Conservation (phyloP, 2,888 invertebrate genomes). For the Venusia cambrica region DNA sequence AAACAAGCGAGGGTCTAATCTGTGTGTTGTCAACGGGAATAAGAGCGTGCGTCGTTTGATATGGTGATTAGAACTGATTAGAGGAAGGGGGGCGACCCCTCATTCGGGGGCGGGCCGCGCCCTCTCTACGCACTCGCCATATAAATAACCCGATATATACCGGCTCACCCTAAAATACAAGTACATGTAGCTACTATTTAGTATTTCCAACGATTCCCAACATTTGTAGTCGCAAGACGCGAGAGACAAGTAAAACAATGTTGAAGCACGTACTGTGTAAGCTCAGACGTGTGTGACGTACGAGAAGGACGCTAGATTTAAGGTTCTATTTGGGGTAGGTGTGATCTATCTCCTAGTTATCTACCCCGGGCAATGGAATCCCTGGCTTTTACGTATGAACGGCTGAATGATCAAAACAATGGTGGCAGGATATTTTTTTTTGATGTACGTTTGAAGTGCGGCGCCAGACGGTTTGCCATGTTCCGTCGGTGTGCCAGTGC, state of each 20-base stretch:
- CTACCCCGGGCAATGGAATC: no score
- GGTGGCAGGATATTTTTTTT: no score
- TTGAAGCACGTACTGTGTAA: constrained; percentile 30
- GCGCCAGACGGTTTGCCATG: no score
- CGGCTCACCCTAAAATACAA: constrained; percentile 49
- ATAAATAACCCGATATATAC: constrained; percentile 78
- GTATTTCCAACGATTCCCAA: constrained; percentile 38
- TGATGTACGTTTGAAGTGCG: no score
- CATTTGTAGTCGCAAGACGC: constrained; percentile 18
- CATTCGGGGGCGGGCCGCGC: constrained; percentile 43
- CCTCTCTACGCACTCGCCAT: constrained; percentile 72
- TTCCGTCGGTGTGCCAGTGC: no score
- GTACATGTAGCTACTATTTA: constrained; percentile 39
- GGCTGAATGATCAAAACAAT: no score
- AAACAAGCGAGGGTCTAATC: constrained; percentile 56
- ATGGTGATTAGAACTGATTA: constrained; percentile 81
- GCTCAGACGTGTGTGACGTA: constrained; percentile 22
- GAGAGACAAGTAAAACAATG: constrained; percentile 30
- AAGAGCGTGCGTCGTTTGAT: constrained; percentile 78
- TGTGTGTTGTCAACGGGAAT: constrained; percentile 75
- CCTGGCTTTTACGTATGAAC: no score
- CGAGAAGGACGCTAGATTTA: constrained; percentile 23
- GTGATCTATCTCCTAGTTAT: no score
- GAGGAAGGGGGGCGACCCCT: constrained; percentile 53
- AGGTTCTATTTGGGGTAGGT: constrained; percentile 11